Evolutionary conservation across 2,888 invertebrate species (phyloP).

Genomic region (Cotesia congregata): DNA sequence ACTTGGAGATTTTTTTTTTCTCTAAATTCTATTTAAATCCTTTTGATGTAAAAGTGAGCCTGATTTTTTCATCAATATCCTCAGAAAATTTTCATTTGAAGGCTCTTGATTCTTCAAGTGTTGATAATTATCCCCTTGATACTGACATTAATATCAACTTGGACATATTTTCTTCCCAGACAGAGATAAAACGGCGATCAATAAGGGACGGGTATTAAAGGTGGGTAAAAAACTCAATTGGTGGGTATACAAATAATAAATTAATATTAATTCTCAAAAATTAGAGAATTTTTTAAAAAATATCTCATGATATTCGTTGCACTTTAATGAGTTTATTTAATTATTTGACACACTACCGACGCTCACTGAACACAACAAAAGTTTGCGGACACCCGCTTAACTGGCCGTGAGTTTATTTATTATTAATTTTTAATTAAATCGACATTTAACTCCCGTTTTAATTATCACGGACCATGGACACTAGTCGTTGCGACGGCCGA

Average conservation of each 20-base stretch:
- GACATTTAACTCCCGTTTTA: conserved; percentile 31
- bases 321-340: conserved; percentile 39
- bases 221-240: conserved; percentile 2
- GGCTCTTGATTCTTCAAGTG: no score
- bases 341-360: conserved; percentile 44
- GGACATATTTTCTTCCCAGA: neutral
- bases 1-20: no score
- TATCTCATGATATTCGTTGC: conserved; percentile 44
- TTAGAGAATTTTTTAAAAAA: conserved; percentile 11
- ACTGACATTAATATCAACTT: neutral
- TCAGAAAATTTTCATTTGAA: no score
- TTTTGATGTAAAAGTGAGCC: no score
- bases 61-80: no score
- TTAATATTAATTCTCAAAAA: neutral
- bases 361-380: conserved; percentile 45
- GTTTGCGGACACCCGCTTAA: conserved; percentile 19
- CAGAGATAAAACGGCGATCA: neutral
- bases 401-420: conserved; percentile 13
- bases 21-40: no score
- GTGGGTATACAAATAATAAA: neutral
- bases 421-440: neutral
- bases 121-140: no score
- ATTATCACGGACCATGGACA: conserved; percentile 40
- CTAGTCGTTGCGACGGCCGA: conserved; percentile 33
- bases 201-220: neutral